Base-by-base conservation (phyloP, 2,888 invertebrate genomes). In the Empis livida region DNA sequence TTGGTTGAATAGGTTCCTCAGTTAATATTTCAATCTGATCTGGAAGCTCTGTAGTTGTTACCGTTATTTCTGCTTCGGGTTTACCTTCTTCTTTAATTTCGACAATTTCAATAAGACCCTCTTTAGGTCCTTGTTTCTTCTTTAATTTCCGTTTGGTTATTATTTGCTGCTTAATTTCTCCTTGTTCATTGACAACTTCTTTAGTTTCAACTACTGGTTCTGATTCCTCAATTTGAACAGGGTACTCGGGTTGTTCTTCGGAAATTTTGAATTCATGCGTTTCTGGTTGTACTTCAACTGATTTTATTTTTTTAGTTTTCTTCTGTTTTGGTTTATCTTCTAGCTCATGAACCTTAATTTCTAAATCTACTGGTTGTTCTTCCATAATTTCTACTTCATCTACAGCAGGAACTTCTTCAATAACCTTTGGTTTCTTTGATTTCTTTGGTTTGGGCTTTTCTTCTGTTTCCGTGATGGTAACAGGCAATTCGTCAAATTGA, bases 51-150 rank as follows among this genome's bases (percentile, higher is more conserved):
- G 53, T 61, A 52, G 67, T 67, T 38, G 66, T 64, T 30, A 74
- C 64, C 5, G 68, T 61, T 2, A 71, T 59, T 42, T 71, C 62
- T 10, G 17, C 31, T 4, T 14, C 15, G 20, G 20, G 23, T 9
- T 51, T 50, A 20, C 43, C 47, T 13, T 50, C 49, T 37, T 51
- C 49, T 8, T 56, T 49, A 6, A 42, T 59, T 46, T 61, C 69
- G 23, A 63, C 58, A 42, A 69, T 65, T 55, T 69, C 67, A 17
- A 70, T 65, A 1, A 64, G 51, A 56, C 73, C 68, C 52, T 71
- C 65, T 51, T 67, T 64, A 37, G 61, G 61, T 52, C 65, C 67
- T 4, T 62, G 60, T 49, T 62, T 64, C 43, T 68, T 67, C 51
- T 65, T 58, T 43, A 70, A 53, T 53, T 63, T 58, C 13, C 65